A percentile compares a stretch with the other conserved stretches of the same genome.
Conservation (phyloP, 2,888 invertebrate species). For the Acanthococcus lagerstroemiae region DNA sequence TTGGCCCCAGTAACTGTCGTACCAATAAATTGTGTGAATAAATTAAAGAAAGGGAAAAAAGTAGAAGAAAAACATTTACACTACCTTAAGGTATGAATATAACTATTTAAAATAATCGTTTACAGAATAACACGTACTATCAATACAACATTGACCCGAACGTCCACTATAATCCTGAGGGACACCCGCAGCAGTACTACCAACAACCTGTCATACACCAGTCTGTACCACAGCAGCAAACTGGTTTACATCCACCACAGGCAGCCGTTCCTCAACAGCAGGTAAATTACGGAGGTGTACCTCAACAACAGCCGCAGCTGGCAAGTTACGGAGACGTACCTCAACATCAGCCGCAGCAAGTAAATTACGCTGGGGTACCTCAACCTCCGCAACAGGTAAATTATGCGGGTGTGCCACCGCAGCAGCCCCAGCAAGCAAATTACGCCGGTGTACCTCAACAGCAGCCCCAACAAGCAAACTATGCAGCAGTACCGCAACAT, state of each 20-base stretch:
- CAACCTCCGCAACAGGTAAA: not conserved
- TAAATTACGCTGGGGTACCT: not conserved
- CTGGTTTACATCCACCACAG: slow-evolving; percentile 9
- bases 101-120: not conserved
- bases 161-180: slow-evolving; percentile 37
- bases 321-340: not conserved
- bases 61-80: slow-evolving; percentile 28
- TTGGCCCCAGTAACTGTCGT: no score
- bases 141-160: not conserved
- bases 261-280: slow-evolving; percentile 32
- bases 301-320: not conserved
- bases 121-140: not conserved
- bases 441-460: slow-evolving; percentile 33
- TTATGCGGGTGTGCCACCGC: slow-evolving; percentile 6
- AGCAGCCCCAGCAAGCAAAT: slow-evolving; percentile 34
- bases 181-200: slow-evolving; percentile 36
- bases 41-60: no score
- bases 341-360: not conserved
- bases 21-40: no score
- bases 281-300: slow-evolving; percentile 35
- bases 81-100: not conserved
- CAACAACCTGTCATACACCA: slow-evolving; percentile 25
- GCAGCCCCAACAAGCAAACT: not conserved
- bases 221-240: slow-evolving; percentile 32
- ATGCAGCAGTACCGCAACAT: not conserved